Base-by-base conservation (phyloP, 2,797 vertebrate species). In the Peromyscus nudipes region DNA sequence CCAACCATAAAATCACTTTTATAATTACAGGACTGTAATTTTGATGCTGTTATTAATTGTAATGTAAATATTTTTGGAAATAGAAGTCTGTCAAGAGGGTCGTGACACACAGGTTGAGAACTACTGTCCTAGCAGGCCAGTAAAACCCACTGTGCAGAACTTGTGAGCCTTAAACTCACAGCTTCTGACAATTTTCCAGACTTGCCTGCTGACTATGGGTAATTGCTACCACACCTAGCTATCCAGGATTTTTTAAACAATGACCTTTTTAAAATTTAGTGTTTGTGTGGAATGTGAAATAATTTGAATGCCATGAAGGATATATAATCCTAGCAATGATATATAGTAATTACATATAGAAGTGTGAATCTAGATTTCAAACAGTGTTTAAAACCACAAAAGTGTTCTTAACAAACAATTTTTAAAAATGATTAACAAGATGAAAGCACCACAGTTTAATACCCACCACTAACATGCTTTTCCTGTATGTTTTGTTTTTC, bases 271-370 rank as follows among this genome's bases (percentile, higher is more conserved):
- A 98, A 98, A 97, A 98, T 98, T 98, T 95, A 97, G 19, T 90
- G 12, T 76, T 64, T 98, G 92, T 77, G 67, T 98, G 69, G 94
- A 98, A 98, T 93, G 96, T 97, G 98, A 98, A 92, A 99, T 97
- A 98, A 98, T 98, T 98, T 97, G 90, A 98, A 98, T 98, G 98
- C 98, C 97, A 98, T 85, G 37, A 92, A 93, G 80, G 14, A 46
- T 69, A 98, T 98, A 96, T 98, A 98, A 97, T 98, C 97, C 95
- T 98, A 97, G 93, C 83, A 94, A 98, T 97, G 97, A 92, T 97
- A 98, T 99, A 98, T 99, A 99, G 99, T 99, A 98, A 98, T 98
- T 98, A 98, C 98, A 98, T 98, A 92, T 97, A 98, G 92, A 98
- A 97, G 91, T 97, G 98, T 98, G 98, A 98, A 98, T 97, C 97